Evolutionary conservation across 2,888 invertebrate species (phyloP).

Genomic region (Lamproptera curius): DNA sequence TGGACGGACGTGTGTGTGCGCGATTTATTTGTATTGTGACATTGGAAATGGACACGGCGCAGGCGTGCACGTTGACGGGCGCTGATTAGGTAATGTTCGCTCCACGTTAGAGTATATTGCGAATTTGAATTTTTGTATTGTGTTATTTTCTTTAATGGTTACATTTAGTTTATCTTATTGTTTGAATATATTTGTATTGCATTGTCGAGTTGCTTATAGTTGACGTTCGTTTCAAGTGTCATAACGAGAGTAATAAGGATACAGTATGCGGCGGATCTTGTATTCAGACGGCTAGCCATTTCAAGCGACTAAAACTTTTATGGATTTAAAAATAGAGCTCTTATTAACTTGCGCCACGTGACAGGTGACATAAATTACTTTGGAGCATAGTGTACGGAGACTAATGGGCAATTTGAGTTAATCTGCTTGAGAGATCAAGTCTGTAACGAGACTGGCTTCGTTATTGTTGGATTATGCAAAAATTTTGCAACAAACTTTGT

Average conservation of each 20-base stretch:
- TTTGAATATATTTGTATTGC: too few relatives aligned
- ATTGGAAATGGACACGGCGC: slow-evolving; percentile 42
- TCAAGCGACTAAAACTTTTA: slow-evolving; percentile 10
- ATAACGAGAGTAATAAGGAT: slow-evolving; percentile 25
- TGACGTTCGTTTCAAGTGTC: slow-evolving; percentile 24
- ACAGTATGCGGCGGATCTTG: slow-evolving; percentile 14
- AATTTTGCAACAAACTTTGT: slow-evolving; percentile 12
- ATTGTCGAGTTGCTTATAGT: too few relatives aligned
- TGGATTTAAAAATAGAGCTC: slow-evolving; percentile 4
- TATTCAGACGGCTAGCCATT: neutral
- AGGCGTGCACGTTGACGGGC: slow-evolving; percentile 56
- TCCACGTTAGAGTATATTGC: too few relatives aligned
- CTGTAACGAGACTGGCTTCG: slow-evolving; percentile 37
- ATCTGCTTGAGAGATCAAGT: slow-evolving; percentile 54
- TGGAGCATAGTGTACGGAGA: slow-evolving; percentile 22
- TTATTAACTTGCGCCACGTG: slow-evolving; percentile 15
- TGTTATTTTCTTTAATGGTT: too few relatives aligned
- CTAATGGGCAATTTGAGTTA: slow-evolving; percentile 54
- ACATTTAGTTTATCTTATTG: too few relatives aligned
- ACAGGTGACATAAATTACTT: slow-evolving; percentile 17
- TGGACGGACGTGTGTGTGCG: slow-evolving; percentile 65
- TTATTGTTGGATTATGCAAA: slow-evolving; percentile 47
- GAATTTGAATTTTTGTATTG: neutral
- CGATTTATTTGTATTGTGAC: slow-evolving; percentile 51
- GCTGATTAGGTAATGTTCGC: slow-evolving; percentile 29